phyloP scores from a whole-genome alignment of 2,113 vertebrate species.

The Brachyhypopomus gauderio region DNA sequence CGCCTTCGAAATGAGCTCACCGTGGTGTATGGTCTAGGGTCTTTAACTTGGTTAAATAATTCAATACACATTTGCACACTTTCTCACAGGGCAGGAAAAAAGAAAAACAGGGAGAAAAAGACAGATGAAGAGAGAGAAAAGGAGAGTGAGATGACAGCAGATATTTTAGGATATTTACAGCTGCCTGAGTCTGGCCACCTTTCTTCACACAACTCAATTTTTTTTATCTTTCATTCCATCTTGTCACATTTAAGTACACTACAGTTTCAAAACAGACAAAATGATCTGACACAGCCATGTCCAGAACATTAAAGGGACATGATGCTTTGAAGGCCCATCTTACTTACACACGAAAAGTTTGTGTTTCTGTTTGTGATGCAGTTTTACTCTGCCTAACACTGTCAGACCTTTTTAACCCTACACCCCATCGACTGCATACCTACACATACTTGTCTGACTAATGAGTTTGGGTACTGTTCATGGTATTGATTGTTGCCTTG shows the following conservation, averaged over 20 bases:
- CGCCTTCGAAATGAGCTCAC: too few relatives aligned
- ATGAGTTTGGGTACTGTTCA: conserved; percentile 15
- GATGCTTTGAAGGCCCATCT: too few relatives aligned
- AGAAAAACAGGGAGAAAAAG: neutral
- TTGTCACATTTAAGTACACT: conserved; percentile 30
- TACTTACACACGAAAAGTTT: conserved; percentile 3
- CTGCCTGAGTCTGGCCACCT: conserved; percentile 46
- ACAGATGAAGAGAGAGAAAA: neutral
- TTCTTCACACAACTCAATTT: conserved; percentile 26
- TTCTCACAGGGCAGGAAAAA: neutral
- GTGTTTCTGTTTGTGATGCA: neutral
- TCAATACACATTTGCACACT: too few relatives aligned
- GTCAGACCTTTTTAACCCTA: neutral
- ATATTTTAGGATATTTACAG: conserved; percentile 57
- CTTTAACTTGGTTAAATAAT: too few relatives aligned
- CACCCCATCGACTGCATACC: conserved; percentile 16
- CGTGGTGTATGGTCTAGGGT: too few relatives aligned
- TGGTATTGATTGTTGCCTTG: conserved; percentile 4
- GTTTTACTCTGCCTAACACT: neutral
- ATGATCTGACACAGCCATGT: neutral
- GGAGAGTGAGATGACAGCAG: conserved; percentile 10
- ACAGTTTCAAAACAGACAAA: neutral
- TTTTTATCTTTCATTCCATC: conserved; percentile 34
- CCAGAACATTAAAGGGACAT: neutral
- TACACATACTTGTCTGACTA: conserved; percentile 27